Evolutionary conservation across 2,113 vertebrate genomes (phyloP), one percentile per base, ranked within the genome.

Genomic region (Hypanus sabinus): DNA sequence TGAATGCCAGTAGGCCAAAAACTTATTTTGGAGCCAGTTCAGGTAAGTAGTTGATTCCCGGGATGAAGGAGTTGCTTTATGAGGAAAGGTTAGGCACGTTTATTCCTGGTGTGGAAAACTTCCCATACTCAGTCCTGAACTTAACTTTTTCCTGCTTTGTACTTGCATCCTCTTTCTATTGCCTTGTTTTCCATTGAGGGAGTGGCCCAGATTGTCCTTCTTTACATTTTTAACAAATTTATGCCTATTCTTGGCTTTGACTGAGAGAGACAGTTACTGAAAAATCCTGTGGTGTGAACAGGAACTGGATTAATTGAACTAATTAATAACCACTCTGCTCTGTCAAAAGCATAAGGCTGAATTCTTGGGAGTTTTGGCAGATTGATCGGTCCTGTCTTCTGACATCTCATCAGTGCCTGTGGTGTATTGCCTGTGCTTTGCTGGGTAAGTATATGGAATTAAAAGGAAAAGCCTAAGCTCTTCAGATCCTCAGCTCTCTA

Each of bases 301-400:
- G 57, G 57, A 62, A 5, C 57, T 90, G 60, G 60, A 33, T 65
- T 65, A n/a, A 62, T 90, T 62, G 33, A 65, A 33, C 30, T 65
- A 90, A 90, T 90, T 90, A 65, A 65, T 90, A 90, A 90, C 36
- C 14, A 65, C 14, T 90, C 55, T 20, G 60, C 14, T 65, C n/a
- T 30, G 9, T 8, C 60, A 65, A 6, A 8, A 90, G 60, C n/a
- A 90, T 65, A 65, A 33, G 14, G 27, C 65, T 36, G 71, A 73
- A 73, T 16, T 73, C 71, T 73, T 73, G 60, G 3, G 16, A 65
- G 85, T 33, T 14, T 68, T 88, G 60, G 27, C 33, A 65, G 60
- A 90, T 90, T 62, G 30, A 90, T 90, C 30, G n/a, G 85, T 20
- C 85, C 38, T 90, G 85, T 33, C 30, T 90, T 90, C 12, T 90